Evolutionary conservation across 1,140 invertebrate genomes (phyloP), one percentile per base, ranked within the genome.

Genomic region (Drosophila serrata): DNA sequence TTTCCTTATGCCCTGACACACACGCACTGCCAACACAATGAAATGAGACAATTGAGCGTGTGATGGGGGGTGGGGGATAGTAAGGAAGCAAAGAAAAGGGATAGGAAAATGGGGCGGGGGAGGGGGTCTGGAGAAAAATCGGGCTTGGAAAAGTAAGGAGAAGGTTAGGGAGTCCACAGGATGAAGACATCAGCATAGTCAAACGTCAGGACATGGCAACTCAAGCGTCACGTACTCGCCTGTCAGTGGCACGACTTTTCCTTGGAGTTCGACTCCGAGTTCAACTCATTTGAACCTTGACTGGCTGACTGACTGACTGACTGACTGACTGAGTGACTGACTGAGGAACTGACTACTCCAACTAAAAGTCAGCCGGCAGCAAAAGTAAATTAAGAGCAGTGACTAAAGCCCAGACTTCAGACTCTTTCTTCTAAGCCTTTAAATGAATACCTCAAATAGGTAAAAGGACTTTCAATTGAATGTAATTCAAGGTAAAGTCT

Each of bases 1-100:
- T 72, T 70, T 70, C 19, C 64, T 29, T 58, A 72, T 72, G 19
- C 33, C 42, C 48, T 27, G 11, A 33, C 51, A 27, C 62, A 37
- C 49, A 33, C 46, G 46, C 63, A 69, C 49, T 46, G 6, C 61
- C 63, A 75, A 39, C 51, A 75, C 63, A 78, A 77, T 77, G 75
- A 77, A 77, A 77, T 73, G 79, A 79, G 79, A 86, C 82, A 86
- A 86, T 86, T 82, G 82, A 75, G 75, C 55, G 56, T 70, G 64
- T 19, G 46, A 53, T 17, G 55, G 15, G n/a, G n/a, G n/a, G n/a
- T n/a, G n/a, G n/a, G n/a, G 13, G n/a, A 17, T 12, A 8, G 27
- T 13, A 40, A 11, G 22, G 60, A 29, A 48, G 27, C 11, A 48
- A 43, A 13, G 42, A 15, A 39, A 43, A 42, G 46, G 59, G 59